Percentiles rank a stretch among this genome's conserved stretches.
These are phyloP conservation scores for Laticauda laticaudata DNA, from an alignment of 2,113 vertebrate genomes.

Conservation along the genomic window DNA sequence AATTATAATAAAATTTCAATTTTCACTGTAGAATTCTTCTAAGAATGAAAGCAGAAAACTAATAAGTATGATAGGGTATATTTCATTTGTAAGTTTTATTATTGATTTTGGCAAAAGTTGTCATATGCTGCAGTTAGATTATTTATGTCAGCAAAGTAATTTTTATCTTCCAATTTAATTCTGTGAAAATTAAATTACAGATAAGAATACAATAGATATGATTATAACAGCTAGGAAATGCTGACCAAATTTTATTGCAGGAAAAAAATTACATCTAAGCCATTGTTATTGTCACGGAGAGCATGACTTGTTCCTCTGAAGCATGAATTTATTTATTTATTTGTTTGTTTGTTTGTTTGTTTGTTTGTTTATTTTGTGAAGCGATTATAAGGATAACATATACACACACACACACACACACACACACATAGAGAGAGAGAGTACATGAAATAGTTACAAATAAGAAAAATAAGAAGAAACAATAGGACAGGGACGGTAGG, in stretches of 20 bases:
- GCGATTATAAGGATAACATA: no score
- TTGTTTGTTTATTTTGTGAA: no score
- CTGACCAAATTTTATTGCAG: slow-evolving; percentile 36
- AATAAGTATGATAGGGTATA: slow-evolving; percentile 69
- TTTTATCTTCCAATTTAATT: slow-evolving; percentile 73
- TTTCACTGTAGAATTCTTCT: slow-evolving; percentile 69
- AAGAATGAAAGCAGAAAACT: slow-evolving; percentile 71
- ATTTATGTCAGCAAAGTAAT: slow-evolving; percentile 69
- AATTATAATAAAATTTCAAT: slow-evolving; percentile 71
- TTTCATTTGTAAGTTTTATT: slow-evolving; percentile 65
- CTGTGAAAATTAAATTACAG: slow-evolving; percentile 73
- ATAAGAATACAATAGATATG: slow-evolving; percentile 69
- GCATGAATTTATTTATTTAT: no score
- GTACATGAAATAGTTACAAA: no score
- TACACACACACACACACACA: no score
- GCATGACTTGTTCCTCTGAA: background rate
- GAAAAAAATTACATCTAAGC: slow-evolving; percentile 23
- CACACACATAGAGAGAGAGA: no score
- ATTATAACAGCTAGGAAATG: slow-evolving; percentile 61
- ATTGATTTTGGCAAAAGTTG: slow-evolving; percentile 68
- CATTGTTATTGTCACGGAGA: background rate
- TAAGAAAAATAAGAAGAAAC: no score
- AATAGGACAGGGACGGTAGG: no score
- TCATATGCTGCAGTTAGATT: slow-evolving; percentile 65
- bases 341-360: rapidly evolving